A percentile compares a stretch with the other conserved stretches of the same genome.
Evolutionary conservation across 2,888 invertebrate species (phyloP).

Genomic region (Lasioglossum marginatum): DNA sequence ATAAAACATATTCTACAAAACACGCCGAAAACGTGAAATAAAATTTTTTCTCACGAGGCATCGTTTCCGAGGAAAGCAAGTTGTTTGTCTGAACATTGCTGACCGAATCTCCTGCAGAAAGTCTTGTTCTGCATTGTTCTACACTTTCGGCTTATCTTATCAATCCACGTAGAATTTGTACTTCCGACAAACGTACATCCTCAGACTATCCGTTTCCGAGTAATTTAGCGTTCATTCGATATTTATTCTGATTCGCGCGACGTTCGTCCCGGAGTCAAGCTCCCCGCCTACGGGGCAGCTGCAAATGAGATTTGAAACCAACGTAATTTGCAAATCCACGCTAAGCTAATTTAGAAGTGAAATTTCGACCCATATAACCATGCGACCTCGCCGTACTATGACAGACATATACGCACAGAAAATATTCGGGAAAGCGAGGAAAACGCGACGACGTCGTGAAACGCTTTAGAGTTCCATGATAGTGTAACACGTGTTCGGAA

Average conservation of each 20-base stretch:
- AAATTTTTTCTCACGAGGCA: background rate
- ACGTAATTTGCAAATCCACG: constrained; percentile 26
- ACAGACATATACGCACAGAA: background rate
- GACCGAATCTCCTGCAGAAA: background rate
- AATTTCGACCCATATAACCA: constrained; percentile 9
- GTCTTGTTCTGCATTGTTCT: background rate
- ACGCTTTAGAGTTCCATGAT: background rate
- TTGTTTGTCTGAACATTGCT: background rate
- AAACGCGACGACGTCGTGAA: background rate
- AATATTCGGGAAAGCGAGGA: constrained; percentile 24
- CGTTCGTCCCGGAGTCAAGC: background rate
- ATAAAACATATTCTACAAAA: background rate
- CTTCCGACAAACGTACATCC: background rate
- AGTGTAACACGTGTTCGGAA: background rate
- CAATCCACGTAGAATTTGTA: background rate
- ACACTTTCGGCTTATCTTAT: background rate
- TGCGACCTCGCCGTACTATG: background rate
- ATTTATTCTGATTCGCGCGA: background rate
- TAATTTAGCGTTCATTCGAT: background rate
- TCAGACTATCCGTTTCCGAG: background rate
- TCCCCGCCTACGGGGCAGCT: background rate
- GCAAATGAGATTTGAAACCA: constrained; percentile 16
- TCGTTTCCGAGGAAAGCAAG: background rate
- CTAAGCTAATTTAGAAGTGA: constrained; percentile 31
- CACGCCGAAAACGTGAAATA: background rate